These are phyloP conservation scores for Cyanistes caeruleus DNA, from an alignment of 2,113 vertebrate species.

Conservation along the genomic window DNA sequence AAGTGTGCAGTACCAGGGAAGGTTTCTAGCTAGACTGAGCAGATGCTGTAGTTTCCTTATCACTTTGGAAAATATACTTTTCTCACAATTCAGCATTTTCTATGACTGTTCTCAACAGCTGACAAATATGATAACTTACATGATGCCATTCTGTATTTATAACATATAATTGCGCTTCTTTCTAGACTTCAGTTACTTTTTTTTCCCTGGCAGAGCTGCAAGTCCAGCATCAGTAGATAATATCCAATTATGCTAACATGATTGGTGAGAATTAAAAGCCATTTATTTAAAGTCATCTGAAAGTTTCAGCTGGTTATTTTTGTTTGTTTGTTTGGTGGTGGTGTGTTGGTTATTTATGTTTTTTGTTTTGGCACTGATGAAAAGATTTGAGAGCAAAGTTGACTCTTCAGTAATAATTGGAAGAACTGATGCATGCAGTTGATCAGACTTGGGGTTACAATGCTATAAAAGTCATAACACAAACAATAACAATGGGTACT, in stretches of 20 bases:
- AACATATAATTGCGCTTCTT: background rate
- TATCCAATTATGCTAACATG: background rate
- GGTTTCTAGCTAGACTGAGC: background rate
- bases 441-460: background rate
- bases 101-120: background rate
- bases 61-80: background rate
- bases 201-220: background rate
- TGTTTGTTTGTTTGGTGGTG: background rate
- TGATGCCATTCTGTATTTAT: background rate
- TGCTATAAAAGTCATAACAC: background rate
- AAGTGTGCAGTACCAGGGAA: background rate
- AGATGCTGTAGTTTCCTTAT: background rate
- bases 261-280: background rate
- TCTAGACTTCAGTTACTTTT: background rate
- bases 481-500: background rate
- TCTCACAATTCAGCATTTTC: background rate
- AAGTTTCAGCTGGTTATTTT: background rate
- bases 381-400: background rate
- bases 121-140: background rate
- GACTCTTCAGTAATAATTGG: background rate
- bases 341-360: background rate
- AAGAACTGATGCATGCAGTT: background rate
- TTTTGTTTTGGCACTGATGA: background rate
- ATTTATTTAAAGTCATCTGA: background rate
- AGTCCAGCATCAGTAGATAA: background rate